Base-by-base conservation (phyloP, 1,140 invertebrate species). In the Aporrectodea caliginosa region DNA sequence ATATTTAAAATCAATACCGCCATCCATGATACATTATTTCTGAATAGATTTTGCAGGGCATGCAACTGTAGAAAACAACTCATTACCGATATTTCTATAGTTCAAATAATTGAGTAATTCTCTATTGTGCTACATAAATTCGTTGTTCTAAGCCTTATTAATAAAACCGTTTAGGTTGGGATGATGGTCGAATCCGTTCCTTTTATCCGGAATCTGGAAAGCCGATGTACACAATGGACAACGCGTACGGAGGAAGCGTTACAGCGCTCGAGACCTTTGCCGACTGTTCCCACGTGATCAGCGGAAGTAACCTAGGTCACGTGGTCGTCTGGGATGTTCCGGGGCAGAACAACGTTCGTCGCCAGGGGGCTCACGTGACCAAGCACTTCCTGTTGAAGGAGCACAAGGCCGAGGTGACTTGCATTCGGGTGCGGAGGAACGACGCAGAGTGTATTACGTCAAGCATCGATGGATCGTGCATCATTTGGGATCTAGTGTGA, bases 401-500 rank as follows among this genome's bases (percentile, higher is more conserved):
- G 85, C 95, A 97, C 87, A 94, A 94, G 84, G 94, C 93, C 35
- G 92, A 93, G 22, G 92, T 97, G 32, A 94, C 94, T 0, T 92
- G 92, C 16, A 91, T 98, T 80, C 91, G 93, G 72, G 91, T 96
- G 71, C 93, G 92, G 35, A 90, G 90, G 27, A 91, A 92, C 83
- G 92, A 95, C 84, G 91, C 90, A 0, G 92, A 94, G 86, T 93
- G 94, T 0, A 92, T 95, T 0, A 95, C 94, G 83, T 93, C 95
- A 0, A 93, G 93, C 73, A 93, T 92, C 0, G 95, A 97, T 89
- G 95, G 95, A 29, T 94, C 94, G 2, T 95, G 94, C 83, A 94
- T 97, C 79, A 92, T 97, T 79, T 97, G 95, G 95, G 93, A 96
- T 84, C 90, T 96, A 1, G 88, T 82, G 89, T 89, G 82, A 85